These are phyloP conservation scores for Musca domestica DNA, from an alignment of 1,140 invertebrate genomes.

Conservation along the genomic window DNA sequence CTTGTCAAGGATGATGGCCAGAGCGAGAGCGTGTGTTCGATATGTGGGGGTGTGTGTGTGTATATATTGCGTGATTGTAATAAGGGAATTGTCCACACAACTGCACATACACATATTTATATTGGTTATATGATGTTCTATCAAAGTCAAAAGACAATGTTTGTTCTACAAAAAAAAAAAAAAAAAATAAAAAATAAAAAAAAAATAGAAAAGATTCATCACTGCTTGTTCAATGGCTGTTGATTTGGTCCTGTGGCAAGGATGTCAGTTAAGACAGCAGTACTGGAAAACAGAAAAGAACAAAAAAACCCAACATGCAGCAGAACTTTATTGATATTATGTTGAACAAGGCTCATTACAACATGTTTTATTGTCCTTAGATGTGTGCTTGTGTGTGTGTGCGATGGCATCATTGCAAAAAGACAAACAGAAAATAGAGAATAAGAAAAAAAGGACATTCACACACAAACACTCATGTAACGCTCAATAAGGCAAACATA, in stretches of 20 bases:
- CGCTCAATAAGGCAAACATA: no score
- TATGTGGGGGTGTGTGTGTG: background rate
- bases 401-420: no score
- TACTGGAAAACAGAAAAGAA: background rate
- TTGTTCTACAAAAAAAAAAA: background rate
- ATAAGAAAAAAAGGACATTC: no score
- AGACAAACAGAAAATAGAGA: no score
- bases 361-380: conserved; percentile 17
- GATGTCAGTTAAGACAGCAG: no score
- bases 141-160: conserved; percentile 16
- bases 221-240: no score
- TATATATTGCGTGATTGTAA: background rate
- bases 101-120: no score
- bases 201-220: background rate
- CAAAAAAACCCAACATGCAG: background rate
- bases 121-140: background rate
- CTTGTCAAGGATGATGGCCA: no score
- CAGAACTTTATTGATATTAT: conserved; percentile 19
- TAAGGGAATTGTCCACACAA: no score
- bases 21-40: background rate
- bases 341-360: conserved; percentile 22
- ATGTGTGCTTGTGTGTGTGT: no score
- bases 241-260: no score
- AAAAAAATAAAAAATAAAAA: background rate
- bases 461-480: no score